Evolutionary conservation across 1,140 invertebrate genomes (phyloP).

Genomic region (Musca vetustissima): DNA sequence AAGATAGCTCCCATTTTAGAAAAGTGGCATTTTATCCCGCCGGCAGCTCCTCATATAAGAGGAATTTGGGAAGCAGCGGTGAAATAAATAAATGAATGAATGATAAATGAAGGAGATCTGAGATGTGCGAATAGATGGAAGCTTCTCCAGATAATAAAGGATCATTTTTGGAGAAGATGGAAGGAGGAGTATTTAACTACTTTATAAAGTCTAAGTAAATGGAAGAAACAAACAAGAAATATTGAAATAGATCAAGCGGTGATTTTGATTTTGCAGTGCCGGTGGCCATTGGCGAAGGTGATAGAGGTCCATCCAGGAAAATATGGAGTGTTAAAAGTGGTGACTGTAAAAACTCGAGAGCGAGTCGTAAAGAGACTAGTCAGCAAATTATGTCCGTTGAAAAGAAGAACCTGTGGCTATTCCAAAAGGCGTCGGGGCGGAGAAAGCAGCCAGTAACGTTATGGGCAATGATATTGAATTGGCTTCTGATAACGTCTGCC

Average conservation of each 20-base stretch:
- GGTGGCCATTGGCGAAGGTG: conserved; percentile 37
- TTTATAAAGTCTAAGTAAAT: conserved; percentile 36
- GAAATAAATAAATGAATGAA: conserved; percentile 38
- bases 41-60: conserved; percentile 39
- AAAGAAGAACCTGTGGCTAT: not conserved
- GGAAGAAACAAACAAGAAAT: conserved; percentile 28
- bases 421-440: not conserved
- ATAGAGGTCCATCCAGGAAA: conserved; percentile 32
- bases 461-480: not conserved
- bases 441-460: not conserved
- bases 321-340: conserved; percentile 38
- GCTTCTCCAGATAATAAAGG: conserved; percentile 26
- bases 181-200: conserved; percentile 27
- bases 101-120: conserved; percentile 18
- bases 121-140: conserved; percentile 35
- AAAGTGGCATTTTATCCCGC: conserved; percentile 31
- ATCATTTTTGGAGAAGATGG: not conserved
- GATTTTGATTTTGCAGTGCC: conserved; percentile 35
- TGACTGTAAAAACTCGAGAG: conserved; percentile 31
- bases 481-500: not conserved
- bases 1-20: too few species aligned
- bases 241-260: too few species aligned
- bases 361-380: conserved; percentile 17
- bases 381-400: conserved; percentile 60
- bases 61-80: conserved; percentile 45